Evolutionary conservation across 2,888 invertebrate species (phyloP).

Genomic region (Psococerastis gibbosa): DNA sequence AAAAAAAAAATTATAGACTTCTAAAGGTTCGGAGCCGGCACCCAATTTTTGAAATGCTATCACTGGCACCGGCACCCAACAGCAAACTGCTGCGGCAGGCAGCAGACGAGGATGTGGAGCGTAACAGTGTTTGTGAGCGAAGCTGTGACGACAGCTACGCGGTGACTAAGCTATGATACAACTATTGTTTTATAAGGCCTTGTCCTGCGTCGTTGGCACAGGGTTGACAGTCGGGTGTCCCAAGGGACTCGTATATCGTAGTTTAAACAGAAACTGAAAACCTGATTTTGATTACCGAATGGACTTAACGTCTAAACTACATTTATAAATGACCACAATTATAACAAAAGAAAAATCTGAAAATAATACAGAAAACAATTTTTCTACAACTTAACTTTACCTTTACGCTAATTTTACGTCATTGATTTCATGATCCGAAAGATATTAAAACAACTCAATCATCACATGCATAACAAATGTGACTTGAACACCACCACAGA

Average conservation of each 20-base stretch:
- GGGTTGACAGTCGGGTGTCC: constrained; percentile 5
- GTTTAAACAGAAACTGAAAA: background rate
- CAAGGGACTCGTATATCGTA: background rate
- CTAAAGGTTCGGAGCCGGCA: background rate
- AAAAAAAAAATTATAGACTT: background rate
- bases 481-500: no score
- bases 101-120: background rate
- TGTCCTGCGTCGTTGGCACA: constrained; percentile 8
- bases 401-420: background rate
- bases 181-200: constrained; percentile 10
- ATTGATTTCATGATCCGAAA: background rate
- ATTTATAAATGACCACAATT: constrained; percentile 9
- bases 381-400: constrained; percentile 8
- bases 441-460: background rate
- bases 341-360: constrained; percentile 6
- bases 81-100: background rate
- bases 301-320: constrained; percentile 6
- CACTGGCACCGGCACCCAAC: background rate
- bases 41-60: background rate
- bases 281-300: constrained; percentile 5
- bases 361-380: constrained; percentile 7
- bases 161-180: constrained; percentile 8
- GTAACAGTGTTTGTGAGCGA: constrained; percentile 4
- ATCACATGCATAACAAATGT: background rate
- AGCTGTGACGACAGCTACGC: constrained; percentile 1